Evolutionary conservation across 2,888 invertebrate species (phyloP), one percentile per base, ranked within the genome.

Genomic region (Drosophila kuntzei): DNA sequence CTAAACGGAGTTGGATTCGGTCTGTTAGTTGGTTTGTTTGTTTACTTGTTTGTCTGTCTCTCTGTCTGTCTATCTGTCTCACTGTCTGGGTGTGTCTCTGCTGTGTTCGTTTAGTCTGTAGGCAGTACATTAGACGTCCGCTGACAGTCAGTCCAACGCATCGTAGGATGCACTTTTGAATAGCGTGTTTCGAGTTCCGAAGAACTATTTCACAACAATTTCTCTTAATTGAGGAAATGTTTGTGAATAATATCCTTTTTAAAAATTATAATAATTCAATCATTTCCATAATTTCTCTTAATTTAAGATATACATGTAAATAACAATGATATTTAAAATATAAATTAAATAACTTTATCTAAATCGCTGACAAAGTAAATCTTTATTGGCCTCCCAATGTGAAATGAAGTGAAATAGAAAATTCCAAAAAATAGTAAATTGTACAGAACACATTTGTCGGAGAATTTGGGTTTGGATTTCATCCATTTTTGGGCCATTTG

Each of bases 401-500:
- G n/a, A 12, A 32, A 32, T 37, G 29, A 39, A 39, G 20, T 58
- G 43, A 25, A 51, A 41, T n/a, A 14, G n/a, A 25, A 43, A 44
- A 20, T 12, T 29, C 25, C 14, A 0, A 3, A 25, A 43, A 14
- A 9, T 12, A 9, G 18, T n/a, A 14, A 47, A 37, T 27, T 41
- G 43, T 34, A 20, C 34, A 49, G 69, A 76, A 74, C 63, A 67
- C 20, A 29, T 43, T 34, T 44, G 14, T 18, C 50, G 34, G 8
- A 22, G 22, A 47, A 5, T 60, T 64, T 54, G 22, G 32, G 25
- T 59, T 27, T 60, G 46, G 32, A 54, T 79, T 74, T 76, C 70
- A 66, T 47, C 55, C 68, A 83, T 75, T 81, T 72, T 61, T 83
- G 67, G 66, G 60, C 71, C 73, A 85, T 82, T 82, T 81, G 60